A percentile compares a stretch with the other conserved stretches of the same genome.
Conservation (phyloP, 2,113 vertebrate genomes). For the Eidolon helvum region DNA sequence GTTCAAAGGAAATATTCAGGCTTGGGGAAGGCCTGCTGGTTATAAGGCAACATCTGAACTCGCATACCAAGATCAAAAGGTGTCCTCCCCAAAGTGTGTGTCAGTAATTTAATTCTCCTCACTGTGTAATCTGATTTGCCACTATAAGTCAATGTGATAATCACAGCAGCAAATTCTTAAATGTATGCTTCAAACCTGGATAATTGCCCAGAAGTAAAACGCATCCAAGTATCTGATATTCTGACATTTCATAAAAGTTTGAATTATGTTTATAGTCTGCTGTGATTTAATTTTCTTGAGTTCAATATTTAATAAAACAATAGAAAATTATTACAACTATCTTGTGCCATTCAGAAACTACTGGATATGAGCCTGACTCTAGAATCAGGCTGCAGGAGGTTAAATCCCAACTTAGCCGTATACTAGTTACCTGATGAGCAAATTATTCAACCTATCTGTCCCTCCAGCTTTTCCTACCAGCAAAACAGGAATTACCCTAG, state of each 20-base stretch:
- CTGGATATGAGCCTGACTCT: neutral
- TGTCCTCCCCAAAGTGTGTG: neutral
- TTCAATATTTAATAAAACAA: conserved; percentile 74
- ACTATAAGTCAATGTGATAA: conserved; percentile 45
- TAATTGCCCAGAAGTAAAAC: conserved; percentile 73
- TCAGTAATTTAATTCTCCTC: conserved; percentile 57
- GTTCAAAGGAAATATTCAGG: neutral
- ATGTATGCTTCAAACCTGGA: conserved; percentile 61
- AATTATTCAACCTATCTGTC: neutral
- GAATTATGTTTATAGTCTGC: conserved; percentile 69
- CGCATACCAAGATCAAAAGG: conserved; percentile 44
- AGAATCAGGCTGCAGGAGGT: neutral
- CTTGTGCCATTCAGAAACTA: conserved; percentile 13
- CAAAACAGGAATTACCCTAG: neutral
- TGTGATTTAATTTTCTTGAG: conserved; percentile 74
- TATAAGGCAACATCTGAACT: conserved; percentile 19
- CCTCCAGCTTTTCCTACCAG: conserved; percentile 13
- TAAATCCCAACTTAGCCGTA: neutral
- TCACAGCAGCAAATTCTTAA: conserved; percentile 56
- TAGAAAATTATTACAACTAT: conserved; percentile 60
- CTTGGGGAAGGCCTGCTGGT: neutral
- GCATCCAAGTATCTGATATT: conserved; percentile 64
- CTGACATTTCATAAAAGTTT: conserved; percentile 79
- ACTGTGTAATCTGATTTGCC: conserved; percentile 53
- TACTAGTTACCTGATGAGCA: neutral